phyloP scores from a whole-genome alignment of 2,888 invertebrate species.

The Coecobrya sp. region DNA sequence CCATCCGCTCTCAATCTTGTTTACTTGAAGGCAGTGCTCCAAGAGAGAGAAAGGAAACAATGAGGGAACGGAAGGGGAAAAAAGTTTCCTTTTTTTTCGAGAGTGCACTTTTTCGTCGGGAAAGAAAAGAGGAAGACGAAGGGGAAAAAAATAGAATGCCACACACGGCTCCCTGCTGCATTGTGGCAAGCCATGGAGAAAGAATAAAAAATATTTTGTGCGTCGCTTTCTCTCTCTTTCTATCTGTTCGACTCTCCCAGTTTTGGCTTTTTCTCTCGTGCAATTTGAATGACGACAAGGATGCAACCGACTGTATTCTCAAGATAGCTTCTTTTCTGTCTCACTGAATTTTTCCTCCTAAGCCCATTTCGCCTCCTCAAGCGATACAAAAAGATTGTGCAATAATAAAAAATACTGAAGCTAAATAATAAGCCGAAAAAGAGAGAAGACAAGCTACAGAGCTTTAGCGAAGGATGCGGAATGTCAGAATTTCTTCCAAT shows the following conservation, averaged over 20 bases:
- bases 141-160: not conserved
- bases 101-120: slow-evolving; percentile 52
- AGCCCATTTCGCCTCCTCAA: too few species aligned
- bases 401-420: not conserved
- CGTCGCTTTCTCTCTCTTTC: not conserved
- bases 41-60: slow-evolving; percentile 39
- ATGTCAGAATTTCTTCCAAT: too few species aligned
- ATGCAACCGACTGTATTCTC: slow-evolving; percentile 17
- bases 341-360: too few species aligned
- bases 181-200: not conserved
- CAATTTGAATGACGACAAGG: not conserved
- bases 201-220: not conserved
- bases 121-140: not conserved
- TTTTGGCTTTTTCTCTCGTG: not conserved
- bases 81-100: slow-evolving; percentile 59
- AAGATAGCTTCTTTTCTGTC: slow-evolving; percentile 8
- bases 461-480: too few species aligned
- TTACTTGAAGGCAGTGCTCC: too few species aligned
- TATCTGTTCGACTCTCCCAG: not conserved
- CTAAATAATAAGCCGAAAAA: not conserved
- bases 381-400: slow-evolving; percentile 2
- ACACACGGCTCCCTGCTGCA: too few species aligned
- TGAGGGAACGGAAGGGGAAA: slow-evolving; percentile 28
- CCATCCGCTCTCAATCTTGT: too few species aligned
- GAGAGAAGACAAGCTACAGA: slow-evolving; percentile 55